Evolutionary conservation across 2,113 vertebrate genomes (phyloP), one percentile per base, ranked within the genome.

Genomic region (Nansenia antarctica): DNA sequence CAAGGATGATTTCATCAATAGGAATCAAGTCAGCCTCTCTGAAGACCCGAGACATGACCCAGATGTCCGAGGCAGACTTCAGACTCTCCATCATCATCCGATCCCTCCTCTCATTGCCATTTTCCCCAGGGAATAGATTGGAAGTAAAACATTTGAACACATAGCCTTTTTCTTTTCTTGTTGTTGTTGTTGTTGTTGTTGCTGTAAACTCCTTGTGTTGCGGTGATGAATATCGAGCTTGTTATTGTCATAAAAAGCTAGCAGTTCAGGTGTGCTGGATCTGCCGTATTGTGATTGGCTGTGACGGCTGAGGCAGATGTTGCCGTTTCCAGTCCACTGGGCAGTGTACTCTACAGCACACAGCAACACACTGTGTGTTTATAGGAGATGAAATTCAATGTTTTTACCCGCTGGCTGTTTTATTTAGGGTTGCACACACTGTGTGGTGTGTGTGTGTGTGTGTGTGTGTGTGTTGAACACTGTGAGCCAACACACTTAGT

Each of bases 1-100:
- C 77, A 42, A 30, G 65, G 78, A 73, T 84, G 80, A 87, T 87
- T 84, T 87, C 84, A 86, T 86, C 86, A 84, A 79, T 79, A 79
- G 66, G 82, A 83, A 80, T 86, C 82, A 80, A n/a, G 81, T 82
- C 80, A 79, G 74, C 74, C 77, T n/a, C 45, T 49, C 11, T 49
- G 14, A 49, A 49, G 45, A 88, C 67, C 64, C 85, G 86, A 49
- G 45, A 88, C 67, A 67, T 86, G 86, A 86, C 86, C 83, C 88
- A 88, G 83, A 89, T 87, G 85, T 31, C 53, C 24, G 22, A 2
- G 53, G 53, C 26, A 37, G 9, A 5, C 35, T 37, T 11, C 35
- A 37, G 24, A 3, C 53, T 27, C 24, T n/a, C 49, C 12, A 24
- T 55, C 53, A 24, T 22, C 12, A 24, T 55, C 53, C 20, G 9